Base-by-base conservation (phyloP, 2,113 vertebrate species). In the Cryptotis parvus region DNA sequence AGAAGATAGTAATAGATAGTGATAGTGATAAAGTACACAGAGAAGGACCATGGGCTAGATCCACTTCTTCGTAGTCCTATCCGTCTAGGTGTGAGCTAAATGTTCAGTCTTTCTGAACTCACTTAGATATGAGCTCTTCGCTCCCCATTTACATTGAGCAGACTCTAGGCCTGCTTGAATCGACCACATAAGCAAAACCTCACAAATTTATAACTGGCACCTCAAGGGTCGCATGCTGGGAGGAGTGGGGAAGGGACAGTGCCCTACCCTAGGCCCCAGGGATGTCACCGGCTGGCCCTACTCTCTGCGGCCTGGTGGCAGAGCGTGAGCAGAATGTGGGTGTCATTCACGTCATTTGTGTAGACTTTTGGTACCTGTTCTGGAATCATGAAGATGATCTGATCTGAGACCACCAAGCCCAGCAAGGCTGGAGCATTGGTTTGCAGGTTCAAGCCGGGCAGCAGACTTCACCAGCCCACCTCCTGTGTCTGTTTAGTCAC, bases 391-490 rank as follows among this genome's bases (percentile, higher is more conserved):
- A 73, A 58, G 35, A 35, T n/a, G 22, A 4, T 20, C 22, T 27
- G 52, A 35, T 12, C 55, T 58, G 55, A 58, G 24, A 58, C 1
- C 0, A 31, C 7, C 86, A 63, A 37, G 37, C 66, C 14, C 18
- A 11, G 35, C 37, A 35, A 94, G 43, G 73, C 43, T 37, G 89
- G 26, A 12, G 9, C n/a, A n/a, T n/a, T n/a, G n/a, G n/a, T n/a
- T n/a, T n/a, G n/a, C 10, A 52, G n/a, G n/a, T n/a, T n/a, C n/a
- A 73, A 94, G 76, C 43, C 68, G 26, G 16, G 81, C 49, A 49
- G 2, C 15, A 22, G 58, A 43, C 26, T 33, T 39, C 49, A 33
- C 31, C 39, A 31, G 79, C 16, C 43, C 61, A 66, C 9, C 24
- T 49, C 33, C 0, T 9, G 20, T 39, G 69, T 69, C 33, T 82